These are phyloP conservation scores for Pungitius pungitius DNA, from an alignment of 2,113 vertebrate genomes.

Conservation along the genomic window DNA sequence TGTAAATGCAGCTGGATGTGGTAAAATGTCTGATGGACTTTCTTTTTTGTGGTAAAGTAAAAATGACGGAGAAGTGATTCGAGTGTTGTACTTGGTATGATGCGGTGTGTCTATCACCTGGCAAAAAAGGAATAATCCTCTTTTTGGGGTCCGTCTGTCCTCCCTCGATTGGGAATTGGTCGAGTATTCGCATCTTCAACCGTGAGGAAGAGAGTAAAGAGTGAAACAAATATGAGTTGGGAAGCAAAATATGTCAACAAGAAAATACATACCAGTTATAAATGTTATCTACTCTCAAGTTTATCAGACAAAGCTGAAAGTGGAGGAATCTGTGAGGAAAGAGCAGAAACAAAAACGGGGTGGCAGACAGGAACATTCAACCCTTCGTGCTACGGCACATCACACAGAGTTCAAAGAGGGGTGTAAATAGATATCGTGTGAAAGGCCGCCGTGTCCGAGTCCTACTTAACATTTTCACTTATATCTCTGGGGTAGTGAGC, in stretches of 20 bases:
- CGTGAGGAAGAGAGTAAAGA: neutral
- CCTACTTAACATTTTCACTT: slow-evolving; percentile 41
- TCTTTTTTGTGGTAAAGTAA: neutral
- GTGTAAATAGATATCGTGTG: slow-evolving; percentile 55
- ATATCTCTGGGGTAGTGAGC: slow-evolving; percentile 51
- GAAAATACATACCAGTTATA: neutral
- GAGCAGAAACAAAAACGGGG: slow-evolving; percentile 3
- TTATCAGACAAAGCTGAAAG: slow-evolving; percentile 42
- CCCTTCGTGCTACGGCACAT: slow-evolving; percentile 40
- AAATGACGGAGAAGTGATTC: neutral
- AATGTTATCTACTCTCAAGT: slow-evolving; percentile 22
- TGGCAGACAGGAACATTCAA: slow-evolving; percentile 27
- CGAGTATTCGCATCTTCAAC: slow-evolving; percentile 94
- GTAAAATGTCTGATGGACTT: slow-evolving; percentile 22
- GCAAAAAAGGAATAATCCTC: slow-evolving; percentile 95
- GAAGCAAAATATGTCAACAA: neutral
- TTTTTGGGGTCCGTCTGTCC: slow-evolving; percentile 97
- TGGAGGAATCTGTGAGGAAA: slow-evolving; percentile 36
- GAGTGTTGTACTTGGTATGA: neutral
- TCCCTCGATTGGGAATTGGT: slow-evolving; percentile 95
- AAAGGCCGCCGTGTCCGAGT: slow-evolving; percentile 45
- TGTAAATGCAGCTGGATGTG: too few relatives aligned
- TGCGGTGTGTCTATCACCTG: slow-evolving; percentile 81
- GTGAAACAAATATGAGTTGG: slow-evolving; percentile 1
- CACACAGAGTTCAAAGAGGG: slow-evolving; percentile 19